Percentiles rank a stretch among this genome's conserved stretches.
Evolutionary conservation across 2,888 invertebrate species (phyloP).

Genomic region (Tetranychus piercei): DNA sequence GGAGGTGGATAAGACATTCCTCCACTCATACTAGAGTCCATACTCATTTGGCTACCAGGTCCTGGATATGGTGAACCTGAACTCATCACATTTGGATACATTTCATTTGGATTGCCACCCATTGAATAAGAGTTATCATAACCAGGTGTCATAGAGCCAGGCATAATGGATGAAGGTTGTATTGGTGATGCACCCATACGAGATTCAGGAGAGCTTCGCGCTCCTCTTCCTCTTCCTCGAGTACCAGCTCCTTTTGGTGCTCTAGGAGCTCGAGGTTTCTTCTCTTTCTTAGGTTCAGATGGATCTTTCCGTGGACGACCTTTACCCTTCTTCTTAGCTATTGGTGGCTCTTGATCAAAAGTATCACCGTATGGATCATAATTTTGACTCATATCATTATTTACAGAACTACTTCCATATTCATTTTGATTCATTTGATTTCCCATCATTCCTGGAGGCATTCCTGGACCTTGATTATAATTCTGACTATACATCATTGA

Average conservation of each 20-base stretch:
- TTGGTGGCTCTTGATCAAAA: slow-evolving; percentile 20
- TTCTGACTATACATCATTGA: slow-evolving; percentile 13
- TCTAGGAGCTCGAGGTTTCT: slow-evolving; percentile 25
- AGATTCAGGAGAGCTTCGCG: slow-evolving; percentile 12
- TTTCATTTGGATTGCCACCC: not conserved
- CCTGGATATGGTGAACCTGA: not conserved
- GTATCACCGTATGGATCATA: slow-evolving; percentile 19
- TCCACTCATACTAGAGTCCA: not conserved
- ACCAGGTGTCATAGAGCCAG: not conserved
- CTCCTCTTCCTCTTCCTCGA: slow-evolving; percentile 18
- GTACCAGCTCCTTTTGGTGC: slow-evolving; percentile 39
- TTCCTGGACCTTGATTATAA: slow-evolving; percentile 12
- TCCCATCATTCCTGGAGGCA: not conserved
- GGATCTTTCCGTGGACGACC: slow-evolving; percentile 22
- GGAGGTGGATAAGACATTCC: slow-evolving; percentile 8
- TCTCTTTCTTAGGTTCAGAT: slow-evolving; percentile 26
- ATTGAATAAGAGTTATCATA: slow-evolving; percentile 8
- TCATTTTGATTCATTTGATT: slow-evolving; percentile 7
- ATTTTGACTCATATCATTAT: slow-evolving; percentile 10
- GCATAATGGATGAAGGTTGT: not conserved
- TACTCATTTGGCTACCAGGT: not conserved
- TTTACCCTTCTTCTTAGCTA: slow-evolving; percentile 20
- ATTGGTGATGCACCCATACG: slow-evolving; percentile 9
- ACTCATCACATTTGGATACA: slow-evolving; percentile 11
- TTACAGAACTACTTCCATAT: slow-evolving; percentile 4